Percentiles rank a stretch among this genome's conserved stretches.
phyloP scores from a whole-genome alignment of 2,888 invertebrate genomes.

The Leptopilina drosophilae region DNA sequence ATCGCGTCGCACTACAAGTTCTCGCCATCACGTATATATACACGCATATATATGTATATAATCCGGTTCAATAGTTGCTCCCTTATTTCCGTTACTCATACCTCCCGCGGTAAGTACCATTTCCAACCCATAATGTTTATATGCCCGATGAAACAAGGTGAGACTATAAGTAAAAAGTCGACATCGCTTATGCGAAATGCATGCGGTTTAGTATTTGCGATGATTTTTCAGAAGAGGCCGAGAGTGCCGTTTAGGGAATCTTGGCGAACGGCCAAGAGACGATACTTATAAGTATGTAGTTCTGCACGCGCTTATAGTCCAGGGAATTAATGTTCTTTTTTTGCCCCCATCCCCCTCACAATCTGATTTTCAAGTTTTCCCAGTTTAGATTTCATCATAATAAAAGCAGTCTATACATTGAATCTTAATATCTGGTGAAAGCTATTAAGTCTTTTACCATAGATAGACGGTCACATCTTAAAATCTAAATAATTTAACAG shows the following conservation, averaged over 20 bases:
- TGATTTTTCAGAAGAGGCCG: conserved; percentile 56
- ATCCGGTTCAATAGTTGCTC: background rate
- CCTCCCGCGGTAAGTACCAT: background rate
- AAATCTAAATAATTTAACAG: no score
- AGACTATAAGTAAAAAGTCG: conserved; percentile 47
- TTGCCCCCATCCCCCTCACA: background rate
- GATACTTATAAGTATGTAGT: conserved; percentile 45
- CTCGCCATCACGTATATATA: background rate
- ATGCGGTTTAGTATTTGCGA: conserved; percentile 48
- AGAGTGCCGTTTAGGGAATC: conserved; percentile 74
- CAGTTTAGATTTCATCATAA: no score
- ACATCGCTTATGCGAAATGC: conserved; percentile 43
- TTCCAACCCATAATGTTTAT: conserved; percentile 47
- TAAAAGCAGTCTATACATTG: no score
- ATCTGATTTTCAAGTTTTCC: no score
- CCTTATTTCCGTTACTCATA: conserved; percentile 28
- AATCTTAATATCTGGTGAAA: no score
- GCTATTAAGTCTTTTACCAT: no score
- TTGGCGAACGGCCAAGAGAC: conserved; percentile 64
- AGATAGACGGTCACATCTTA: no score
- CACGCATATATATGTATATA: background rate
- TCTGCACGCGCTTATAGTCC: conserved; percentile 29
- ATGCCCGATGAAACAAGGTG: conserved; percentile 49
- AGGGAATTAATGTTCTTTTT: conserved; percentile 29
- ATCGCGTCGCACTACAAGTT: conserved; percentile 18